Evolutionary conservation across 2,888 invertebrate genomes (phyloP), one percentile per base, ranked within the genome.

Genomic region (Noctua comes): DNA sequence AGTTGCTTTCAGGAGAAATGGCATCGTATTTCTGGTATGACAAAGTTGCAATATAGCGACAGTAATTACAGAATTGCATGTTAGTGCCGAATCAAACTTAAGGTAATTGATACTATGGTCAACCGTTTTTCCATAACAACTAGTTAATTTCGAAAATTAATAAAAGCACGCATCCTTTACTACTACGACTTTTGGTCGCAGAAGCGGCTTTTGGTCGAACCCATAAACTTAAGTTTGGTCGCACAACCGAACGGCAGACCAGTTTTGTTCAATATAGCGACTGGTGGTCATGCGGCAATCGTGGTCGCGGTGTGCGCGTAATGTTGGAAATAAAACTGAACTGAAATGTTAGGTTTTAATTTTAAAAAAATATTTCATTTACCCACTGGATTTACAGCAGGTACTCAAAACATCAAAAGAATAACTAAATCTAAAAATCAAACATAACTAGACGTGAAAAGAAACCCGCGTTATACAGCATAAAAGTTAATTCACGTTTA

Each of bases 401-500:
- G 36, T 57, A 79, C 16, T 0, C 8, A 8, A n/a, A 68, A 64
- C 40, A 80, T 65, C 68, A 80, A 77, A 80, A 57, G 80, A 83
- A 68, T 83, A n/a, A n/a, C 71, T 54, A 27, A 68, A 79, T 68
- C 3, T 11, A 21, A 85, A 70, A 70, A 64, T 77, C 51, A 62
- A 73, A 77, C 57, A 74, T 57, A 64, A 27, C 57, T 64, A 74
- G 66, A 78, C 21, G 31, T 64, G 36, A 79, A 79, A 51, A 76
- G 46, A 76, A 62, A n/a, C 36, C 54, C 24, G 31, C 57, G 43
- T 59, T 80, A 54, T 40, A 57, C 51, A 75, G 27, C 68, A 64
- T 62, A 74, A 78, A 84, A 79, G 66, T 79, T 79, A 79, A 86
- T 83, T 76, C 74, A 62, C 72, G 70, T 85, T 84, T 77, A 70